Percentiles rank a stretch among this genome's conserved stretches.
Conservation (phyloP, 2,888 invertebrate species). For the Drosophila mayaguana region DNA sequence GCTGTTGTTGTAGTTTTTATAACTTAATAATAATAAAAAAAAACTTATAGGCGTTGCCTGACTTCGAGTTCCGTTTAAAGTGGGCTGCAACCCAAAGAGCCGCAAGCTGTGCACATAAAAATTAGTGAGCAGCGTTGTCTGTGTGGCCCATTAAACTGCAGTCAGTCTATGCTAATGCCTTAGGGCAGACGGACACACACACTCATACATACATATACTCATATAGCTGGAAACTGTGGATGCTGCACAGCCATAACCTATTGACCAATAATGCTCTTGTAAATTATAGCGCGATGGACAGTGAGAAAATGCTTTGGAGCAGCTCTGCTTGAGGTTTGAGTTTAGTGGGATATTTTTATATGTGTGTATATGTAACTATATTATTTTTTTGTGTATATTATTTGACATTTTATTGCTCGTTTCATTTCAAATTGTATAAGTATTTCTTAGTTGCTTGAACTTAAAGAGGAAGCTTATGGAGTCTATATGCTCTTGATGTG, state of each 20-base stretch:
- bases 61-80: constrained; percentile 71
- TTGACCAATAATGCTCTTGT: constrained; percentile 53
- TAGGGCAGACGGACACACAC: constrained; percentile 21
- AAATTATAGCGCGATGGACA: constrained; percentile 47
- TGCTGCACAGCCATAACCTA: constrained; percentile 50
- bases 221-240: not conserved
- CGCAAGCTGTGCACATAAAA: constrained; percentile 65
- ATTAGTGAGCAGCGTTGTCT: constrained; percentile 61
- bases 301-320: constrained; percentile 16
- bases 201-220: not conserved
- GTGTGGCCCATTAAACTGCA: constrained; percentile 65
- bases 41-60: constrained; percentile 55
- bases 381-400: not conserved
- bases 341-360: not conserved
- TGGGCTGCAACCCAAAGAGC: constrained; percentile 54
- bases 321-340: not conserved
- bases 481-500: not conserved
- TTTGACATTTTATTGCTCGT: not conserved
- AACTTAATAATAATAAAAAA: constrained; percentile 67
- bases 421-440: not conserved
- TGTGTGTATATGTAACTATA: not conserved
- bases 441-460: not conserved
- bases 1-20: constrained; percentile 56
- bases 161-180: constrained; percentile 63
- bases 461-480: not conserved